Base-by-base conservation (phyloP, 2,888 invertebrate genomes). In the Macaria liturata region DNA sequence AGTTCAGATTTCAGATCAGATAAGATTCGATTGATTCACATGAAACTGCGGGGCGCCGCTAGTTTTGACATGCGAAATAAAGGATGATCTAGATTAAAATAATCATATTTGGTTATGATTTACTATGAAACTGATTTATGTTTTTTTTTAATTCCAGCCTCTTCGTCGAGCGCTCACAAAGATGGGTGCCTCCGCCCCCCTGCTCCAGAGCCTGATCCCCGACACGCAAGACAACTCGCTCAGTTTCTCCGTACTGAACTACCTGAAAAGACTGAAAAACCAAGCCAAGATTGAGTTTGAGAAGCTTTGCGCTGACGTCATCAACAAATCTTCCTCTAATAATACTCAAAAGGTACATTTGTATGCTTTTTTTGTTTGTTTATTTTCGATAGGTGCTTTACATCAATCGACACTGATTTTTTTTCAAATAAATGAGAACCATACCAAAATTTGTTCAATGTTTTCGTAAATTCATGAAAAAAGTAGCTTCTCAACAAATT, bases 211-310 rank as follows among this genome's bases (percentile, higher is more conserved):
- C 66, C 92, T 98, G 67, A 94, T 99, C 59, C 98, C 98, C 0
- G 99, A 99, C 78, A 96, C 95, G 68, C 94, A 97, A 79, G 98
- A 99, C 81, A 98, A 97, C 83, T 97, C 97, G 65, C 93, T 99
- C 60, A 98, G 97, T 77, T 98, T 97, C 83, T 96, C 97, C 61
- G 98, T 99, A 46, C 94, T 98, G 62, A 98, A 98, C 85, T 98
- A 99, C 85, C 92, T 99, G 78, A 99, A 98, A 88, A 95, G 98
- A 83, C 93, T 99, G 72, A 99, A 99, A 91, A 98, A 97, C 84
- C 96, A 97, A 83, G 98, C 98, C 30, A 97, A 97, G 86, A 93
- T 95, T 54, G 98, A 98, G 82, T 97, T 97, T 77, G 98, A 98
- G 81, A 95, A 96, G 77, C 92, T 97, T 45, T 97, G 97, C 72